phyloP scores from a whole-genome alignment of 2,113 vertebrate genomes.

The Halcyon malimbica region DNA sequence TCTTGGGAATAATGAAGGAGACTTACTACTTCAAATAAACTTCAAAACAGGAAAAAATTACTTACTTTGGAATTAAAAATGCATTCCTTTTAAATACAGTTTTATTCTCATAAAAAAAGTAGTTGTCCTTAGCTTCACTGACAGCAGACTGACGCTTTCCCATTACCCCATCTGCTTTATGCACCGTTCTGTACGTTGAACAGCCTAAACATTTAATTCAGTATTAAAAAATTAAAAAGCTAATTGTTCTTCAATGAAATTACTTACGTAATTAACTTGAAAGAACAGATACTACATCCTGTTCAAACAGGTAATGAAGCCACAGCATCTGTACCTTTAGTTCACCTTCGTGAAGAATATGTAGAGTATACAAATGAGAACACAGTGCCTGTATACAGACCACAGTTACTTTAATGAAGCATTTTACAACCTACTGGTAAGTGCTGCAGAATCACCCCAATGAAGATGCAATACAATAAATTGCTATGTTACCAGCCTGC shows the following conservation, averaged over 20 bases:
- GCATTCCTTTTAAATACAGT: neutral
- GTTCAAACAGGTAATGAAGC: neutral
- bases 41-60: neutral
- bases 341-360: neutral
- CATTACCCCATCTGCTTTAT: neutral
- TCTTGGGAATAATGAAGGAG: neutral
- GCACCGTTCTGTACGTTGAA: neutral
- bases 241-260: neutral
- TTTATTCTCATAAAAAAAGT: neutral
- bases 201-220: neutral
- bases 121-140: neutral
- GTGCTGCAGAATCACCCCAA: conserved; percentile 34
- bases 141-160: neutral
- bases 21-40: neutral
- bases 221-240: neutral
- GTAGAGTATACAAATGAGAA: conserved; percentile 47
- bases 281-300: neutral
- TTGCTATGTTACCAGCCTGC: conserved; percentile 70
- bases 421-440: conserved; percentile 58
- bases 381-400: neutral
- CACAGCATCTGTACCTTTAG: neutral
- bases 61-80: neutral
- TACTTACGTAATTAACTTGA: neutral
- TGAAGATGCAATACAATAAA: conserved; percentile 73
- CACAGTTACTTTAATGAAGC: neutral